A percentile compares a stretch with the other conserved stretches of the same genome.
phyloP scores from a whole-genome alignment of 2,797 vertebrate species.

The Myripristis murdjan region DNA sequence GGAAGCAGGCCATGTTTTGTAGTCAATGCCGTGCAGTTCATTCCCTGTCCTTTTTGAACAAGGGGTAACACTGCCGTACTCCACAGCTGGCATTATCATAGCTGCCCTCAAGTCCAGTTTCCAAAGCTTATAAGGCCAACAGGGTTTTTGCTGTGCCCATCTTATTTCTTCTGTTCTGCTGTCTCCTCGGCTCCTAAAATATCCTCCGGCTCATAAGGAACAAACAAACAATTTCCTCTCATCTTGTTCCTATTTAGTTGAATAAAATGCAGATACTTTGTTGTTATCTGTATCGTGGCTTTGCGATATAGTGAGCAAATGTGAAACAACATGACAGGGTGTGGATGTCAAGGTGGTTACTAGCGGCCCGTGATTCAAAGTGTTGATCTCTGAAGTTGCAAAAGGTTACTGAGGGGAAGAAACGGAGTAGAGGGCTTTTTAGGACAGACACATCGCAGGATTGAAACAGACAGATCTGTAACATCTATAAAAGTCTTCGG shows the following conservation, averaged over 20 bases:
- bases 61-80: background rate
- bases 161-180: too few relatives aligned
- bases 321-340: constrained; percentile 4
- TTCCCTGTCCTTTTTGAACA: too few relatives aligned
- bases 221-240: constrained; percentile 1
- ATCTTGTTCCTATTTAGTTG: constrained; percentile 20
- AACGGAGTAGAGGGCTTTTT: constrained; percentile 14
- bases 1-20: too few relatives aligned
- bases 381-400: constrained; percentile 21
- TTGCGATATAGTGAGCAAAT: constrained; percentile 21
- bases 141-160: too few relatives aligned
- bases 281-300: background rate
- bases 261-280: background rate
- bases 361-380: constrained; percentile 7
- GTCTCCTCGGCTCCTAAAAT: constrained; percentile 16
- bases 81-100: background rate
- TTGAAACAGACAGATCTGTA: constrained; percentile 33
- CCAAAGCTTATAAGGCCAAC: too few relatives aligned
- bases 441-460: constrained; percentile 11
- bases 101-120: background rate
- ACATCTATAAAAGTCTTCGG: constrained; percentile 19
- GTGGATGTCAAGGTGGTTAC: constrained; percentile 15
- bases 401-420: constrained; percentile 9
- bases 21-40: too few relatives aligned
- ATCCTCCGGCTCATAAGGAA: constrained; percentile 9